phyloP scores from a whole-genome alignment of 2,113 vertebrate genomes.

The Chloroceryle aenea region DNA sequence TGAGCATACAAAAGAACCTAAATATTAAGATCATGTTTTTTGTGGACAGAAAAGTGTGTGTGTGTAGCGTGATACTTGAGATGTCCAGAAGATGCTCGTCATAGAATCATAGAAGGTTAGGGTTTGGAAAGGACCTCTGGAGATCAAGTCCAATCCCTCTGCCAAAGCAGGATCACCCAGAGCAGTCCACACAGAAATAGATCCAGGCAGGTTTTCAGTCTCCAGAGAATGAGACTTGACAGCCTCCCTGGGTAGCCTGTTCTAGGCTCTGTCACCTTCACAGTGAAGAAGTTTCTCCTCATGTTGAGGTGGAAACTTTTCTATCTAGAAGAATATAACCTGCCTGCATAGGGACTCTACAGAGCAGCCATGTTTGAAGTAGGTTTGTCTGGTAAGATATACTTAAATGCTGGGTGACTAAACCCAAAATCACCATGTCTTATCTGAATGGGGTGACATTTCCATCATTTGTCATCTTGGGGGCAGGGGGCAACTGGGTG shows the following conservation, averaged over 20 bases:
- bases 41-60: neutral
- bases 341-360: neutral
- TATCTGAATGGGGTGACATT: neutral
- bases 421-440: neutral
- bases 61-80: neutral
- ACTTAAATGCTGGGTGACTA: neutral
- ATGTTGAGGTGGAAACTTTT: too few relatives aligned
- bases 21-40: accelerated
- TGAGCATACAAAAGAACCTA: neutral
- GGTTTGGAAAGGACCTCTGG: too few relatives aligned
- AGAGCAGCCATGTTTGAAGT: neutral
- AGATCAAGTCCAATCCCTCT: too few relatives aligned
- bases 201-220: too few relatives aligned
- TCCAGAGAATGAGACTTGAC: too few relatives aligned
- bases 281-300: too few relatives aligned
- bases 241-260: too few relatives aligned
- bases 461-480: neutral
- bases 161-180: too few relatives aligned
- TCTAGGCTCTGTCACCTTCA: too few relatives aligned
- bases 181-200: too few relatives aligned
- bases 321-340: neutral
- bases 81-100: neutral
- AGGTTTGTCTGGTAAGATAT: neutral
- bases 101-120: too few relatives aligned
- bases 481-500: too few relatives aligned